Evolutionary conservation across 2,113 vertebrate species (phyloP).

Genomic region (Etheostoma cragini): DNA sequence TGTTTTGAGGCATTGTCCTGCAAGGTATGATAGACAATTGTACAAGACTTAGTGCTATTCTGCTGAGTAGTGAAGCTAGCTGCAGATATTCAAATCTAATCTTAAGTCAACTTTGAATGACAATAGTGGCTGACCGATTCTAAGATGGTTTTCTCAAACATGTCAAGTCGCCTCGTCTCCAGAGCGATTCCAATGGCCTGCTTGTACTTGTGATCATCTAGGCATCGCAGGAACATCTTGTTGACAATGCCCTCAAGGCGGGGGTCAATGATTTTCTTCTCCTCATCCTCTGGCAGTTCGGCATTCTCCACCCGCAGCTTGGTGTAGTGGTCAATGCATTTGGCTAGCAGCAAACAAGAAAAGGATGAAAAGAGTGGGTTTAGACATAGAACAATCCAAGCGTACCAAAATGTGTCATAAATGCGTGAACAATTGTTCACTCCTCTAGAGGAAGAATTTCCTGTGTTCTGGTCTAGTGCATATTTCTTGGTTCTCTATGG

Average conservation of each 20-base stretch:
- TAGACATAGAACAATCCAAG: too few species aligned
- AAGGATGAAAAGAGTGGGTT: neutral
- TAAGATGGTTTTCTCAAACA: slow-evolving; percentile 97
- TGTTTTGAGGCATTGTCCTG: neutral
- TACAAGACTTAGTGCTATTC: neutral
- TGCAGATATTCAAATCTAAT: neutral
- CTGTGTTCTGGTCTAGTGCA: too few species aligned
- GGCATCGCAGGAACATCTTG: slow-evolving; percentile 98
- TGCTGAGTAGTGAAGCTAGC: neutral
- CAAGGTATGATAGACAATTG: neutral
- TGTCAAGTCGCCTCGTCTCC: slow-evolving; percentile 94
- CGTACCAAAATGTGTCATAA: too few species aligned
- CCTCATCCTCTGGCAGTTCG: slow-evolving; percentile 93
- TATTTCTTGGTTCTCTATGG: too few species aligned
- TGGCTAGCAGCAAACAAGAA: slow-evolving; percentile 83
- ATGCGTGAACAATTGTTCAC: too few species aligned
- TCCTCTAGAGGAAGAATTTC: too few species aligned
- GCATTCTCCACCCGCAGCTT: slow-evolving; percentile 98
- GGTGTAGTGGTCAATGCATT: slow-evolving; percentile 99
- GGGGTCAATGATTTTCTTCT: slow-evolving; percentile 94
- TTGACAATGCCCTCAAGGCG: slow-evolving; percentile 98
- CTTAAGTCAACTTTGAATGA: neutral
- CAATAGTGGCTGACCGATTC: slow-evolving; percentile 77
- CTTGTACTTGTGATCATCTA: slow-evolving; percentile 98
- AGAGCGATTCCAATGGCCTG: slow-evolving; percentile 97